These are phyloP conservation scores for Crenuchus spilurus DNA, from an alignment of 2,797 vertebrate species.

Conservation along the genomic window DNA sequence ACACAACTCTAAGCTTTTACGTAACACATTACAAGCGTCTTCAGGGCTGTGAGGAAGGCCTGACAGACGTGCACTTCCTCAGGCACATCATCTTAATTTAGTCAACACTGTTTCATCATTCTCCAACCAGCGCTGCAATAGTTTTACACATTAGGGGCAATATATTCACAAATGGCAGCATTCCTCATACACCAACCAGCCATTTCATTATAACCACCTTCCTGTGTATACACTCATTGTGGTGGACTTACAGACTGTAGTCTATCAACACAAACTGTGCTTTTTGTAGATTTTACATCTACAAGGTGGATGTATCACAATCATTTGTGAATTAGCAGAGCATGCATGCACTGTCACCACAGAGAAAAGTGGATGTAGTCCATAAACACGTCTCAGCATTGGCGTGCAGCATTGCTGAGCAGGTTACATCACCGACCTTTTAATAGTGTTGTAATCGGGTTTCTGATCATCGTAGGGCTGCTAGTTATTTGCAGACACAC, in stretches of 20 bases:
- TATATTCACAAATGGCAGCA: too few species aligned
- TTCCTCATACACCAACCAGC: too few species aligned
- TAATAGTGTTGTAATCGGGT: slow-evolving; percentile 50
- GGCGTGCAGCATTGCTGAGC: slow-evolving; percentile 13
- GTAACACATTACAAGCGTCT: slow-evolving; percentile 32
- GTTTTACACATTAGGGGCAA: neutral
- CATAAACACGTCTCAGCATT: neutral
- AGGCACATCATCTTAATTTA: too few species aligned
- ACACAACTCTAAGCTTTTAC: slow-evolving; percentile 43
- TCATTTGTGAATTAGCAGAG: neutral
- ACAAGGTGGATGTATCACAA: too few species aligned
- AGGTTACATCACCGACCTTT: slow-evolving; percentile 45
- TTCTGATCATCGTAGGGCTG: slow-evolving; percentile 14
- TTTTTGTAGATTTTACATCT: too few species aligned
- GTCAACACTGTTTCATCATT: neutral
- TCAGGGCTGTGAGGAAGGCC: slow-evolving; percentile 7
- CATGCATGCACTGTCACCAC: neutral
- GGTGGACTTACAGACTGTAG: too few species aligned
- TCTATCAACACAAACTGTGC: too few species aligned
- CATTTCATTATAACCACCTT: too few species aligned
- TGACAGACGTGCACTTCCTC: slow-evolving; percentile 33
- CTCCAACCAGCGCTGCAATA: neutral
- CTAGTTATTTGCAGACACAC: slow-evolving; percentile 21
- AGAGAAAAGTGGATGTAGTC: neutral
- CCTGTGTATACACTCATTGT: too few species aligned